Percentiles rank a stretch among this genome's conserved stretches.
Conservation (phyloP, 2,888 invertebrate species). For the Polydrusus cervinus region DNA sequence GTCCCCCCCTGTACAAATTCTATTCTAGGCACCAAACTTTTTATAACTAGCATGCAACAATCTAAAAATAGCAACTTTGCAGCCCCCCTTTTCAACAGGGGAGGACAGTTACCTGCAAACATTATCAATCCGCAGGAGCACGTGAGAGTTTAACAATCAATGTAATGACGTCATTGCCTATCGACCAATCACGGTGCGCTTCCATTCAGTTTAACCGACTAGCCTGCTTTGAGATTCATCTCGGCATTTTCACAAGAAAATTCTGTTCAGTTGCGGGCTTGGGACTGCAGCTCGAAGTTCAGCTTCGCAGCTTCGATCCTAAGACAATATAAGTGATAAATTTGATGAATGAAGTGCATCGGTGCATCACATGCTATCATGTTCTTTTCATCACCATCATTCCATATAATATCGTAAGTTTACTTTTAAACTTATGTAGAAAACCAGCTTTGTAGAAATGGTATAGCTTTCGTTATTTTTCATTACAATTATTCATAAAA, state of each 20-base stretch:
- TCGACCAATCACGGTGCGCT: conserved; percentile 77
- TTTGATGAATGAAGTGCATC: conserved; percentile 43
- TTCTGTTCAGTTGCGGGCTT: conserved; percentile 53
- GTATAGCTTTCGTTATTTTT: neutral
- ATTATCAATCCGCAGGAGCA: conserved; percentile 69
- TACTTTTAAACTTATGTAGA: conserved; percentile 35
- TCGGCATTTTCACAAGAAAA: conserved; percentile 55
- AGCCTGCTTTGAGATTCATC: conserved; percentile 69
- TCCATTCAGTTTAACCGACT: conserved; percentile 78
- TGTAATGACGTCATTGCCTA: conserved; percentile 82
- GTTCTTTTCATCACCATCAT: conserved; percentile 36
- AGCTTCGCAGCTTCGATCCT: conserved; percentile 27
- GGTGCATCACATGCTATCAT: conserved; percentile 28
- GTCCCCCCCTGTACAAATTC: conserved; percentile 6
- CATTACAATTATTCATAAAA: neutral
- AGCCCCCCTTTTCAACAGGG: conserved; percentile 38
- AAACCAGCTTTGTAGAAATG: neutral
- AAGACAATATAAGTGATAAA: conserved; percentile 25
- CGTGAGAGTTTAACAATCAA: conserved; percentile 78
- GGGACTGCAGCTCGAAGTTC: conserved; percentile 43
- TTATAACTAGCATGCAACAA: conserved; percentile 34
- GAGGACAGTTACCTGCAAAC: conserved; percentile 60
- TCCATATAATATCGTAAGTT: conserved; percentile 33
- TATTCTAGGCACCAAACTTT: conserved; percentile 13
- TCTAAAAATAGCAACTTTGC: conserved; percentile 50